These are phyloP conservation scores for Aplocera efformata DNA, from an alignment of 2,888 invertebrate genomes.

Conservation along the genomic window DNA sequence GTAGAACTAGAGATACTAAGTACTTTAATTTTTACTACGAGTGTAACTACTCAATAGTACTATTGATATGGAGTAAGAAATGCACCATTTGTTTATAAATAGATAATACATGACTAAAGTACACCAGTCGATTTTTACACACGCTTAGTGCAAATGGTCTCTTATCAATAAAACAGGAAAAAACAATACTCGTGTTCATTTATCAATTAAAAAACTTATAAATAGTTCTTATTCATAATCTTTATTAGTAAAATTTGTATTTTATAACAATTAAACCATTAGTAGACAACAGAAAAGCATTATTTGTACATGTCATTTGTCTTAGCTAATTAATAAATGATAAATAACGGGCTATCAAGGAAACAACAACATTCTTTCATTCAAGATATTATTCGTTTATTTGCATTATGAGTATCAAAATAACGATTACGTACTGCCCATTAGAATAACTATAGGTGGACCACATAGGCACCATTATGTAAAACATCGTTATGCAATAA, in stretches of 20 bases:
- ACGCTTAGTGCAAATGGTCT: no score
- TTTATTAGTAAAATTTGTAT: constrained; percentile 49
- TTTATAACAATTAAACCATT: constrained; percentile 49
- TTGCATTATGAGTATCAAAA: constrained; percentile 4
- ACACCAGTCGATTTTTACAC: no score
- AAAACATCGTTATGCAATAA: constrained; percentile 3
- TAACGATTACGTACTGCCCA: constrained; percentile 6
- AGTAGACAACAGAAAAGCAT: constrained; percentile 29
- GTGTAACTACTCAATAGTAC: no score
- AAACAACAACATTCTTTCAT: constrained; percentile 3
- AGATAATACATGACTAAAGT: no score
- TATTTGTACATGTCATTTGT: constrained; percentile 22
- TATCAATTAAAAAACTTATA: neutral
- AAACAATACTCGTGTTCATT: no score
- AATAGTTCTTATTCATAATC: constrained; percentile 21
- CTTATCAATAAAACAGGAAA: no score
- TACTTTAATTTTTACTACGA: no score
- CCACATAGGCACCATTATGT: constrained; percentile 4
- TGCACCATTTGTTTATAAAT: no score
- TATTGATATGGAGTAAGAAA: no score
- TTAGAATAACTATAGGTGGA: constrained; percentile 9
- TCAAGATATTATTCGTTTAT: neutral
- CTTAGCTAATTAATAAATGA: constrained; percentile 19
- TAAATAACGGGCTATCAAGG: constrained; percentile 6
- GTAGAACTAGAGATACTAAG: no score